phyloP scores from a whole-genome alignment of 2,113 vertebrate species.

The Podarcis muralis region DNA sequence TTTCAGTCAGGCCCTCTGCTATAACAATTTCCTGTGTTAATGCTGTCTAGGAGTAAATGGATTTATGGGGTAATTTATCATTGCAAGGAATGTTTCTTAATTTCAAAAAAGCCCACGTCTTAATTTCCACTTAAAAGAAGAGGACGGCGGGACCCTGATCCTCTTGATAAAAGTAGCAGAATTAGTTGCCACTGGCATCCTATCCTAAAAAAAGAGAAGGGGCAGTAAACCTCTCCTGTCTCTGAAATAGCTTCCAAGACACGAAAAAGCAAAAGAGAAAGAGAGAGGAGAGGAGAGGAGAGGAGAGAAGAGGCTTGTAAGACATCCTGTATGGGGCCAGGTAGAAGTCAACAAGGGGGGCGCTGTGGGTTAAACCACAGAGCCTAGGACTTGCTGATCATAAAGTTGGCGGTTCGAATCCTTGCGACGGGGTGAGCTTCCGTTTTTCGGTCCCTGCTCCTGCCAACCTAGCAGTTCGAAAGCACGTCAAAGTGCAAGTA shows the following conservation, averaged over 20 bases:
- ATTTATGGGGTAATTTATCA: conserved; percentile 2
- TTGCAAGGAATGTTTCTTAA: background rate
- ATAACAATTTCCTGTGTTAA: conserved; percentile 25
- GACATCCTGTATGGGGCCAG: background rate
- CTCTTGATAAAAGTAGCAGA: background rate
- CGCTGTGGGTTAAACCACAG: no score
- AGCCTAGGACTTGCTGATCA: no score
- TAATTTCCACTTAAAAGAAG: background rate
- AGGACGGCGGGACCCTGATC: no score
- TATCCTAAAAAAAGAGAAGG: background rate
- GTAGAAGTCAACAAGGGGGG: no score
- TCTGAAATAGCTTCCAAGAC: background rate
- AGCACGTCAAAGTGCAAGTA: no score
- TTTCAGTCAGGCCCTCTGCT: background rate
- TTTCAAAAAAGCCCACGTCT: background rate
- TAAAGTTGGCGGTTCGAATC: no score
- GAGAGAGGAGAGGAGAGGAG: no score
- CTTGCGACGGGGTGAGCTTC: no score
- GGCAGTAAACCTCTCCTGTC: background rate
- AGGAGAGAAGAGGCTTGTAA: background rate
- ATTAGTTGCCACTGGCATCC: background rate
- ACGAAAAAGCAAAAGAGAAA: no score
- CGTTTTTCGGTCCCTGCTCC: no score
- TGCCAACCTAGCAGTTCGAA: no score
- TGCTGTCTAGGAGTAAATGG: background rate